These are phyloP conservation scores for Hanleya hanleyi DNA, from an alignment of 2,888 invertebrate genomes.

Conservation along the genomic window DNA sequence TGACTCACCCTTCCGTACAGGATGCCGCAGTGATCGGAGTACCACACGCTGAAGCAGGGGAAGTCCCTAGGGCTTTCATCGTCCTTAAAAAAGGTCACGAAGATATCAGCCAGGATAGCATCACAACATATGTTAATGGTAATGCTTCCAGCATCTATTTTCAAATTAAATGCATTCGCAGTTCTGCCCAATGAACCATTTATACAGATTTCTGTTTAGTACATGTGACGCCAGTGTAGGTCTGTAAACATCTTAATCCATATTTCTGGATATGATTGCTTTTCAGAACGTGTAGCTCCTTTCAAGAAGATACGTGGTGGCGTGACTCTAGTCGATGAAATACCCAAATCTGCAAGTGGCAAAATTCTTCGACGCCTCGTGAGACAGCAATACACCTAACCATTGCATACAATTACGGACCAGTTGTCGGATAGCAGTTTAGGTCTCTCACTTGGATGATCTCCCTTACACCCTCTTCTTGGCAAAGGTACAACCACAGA, in stretches of 20 bases:
- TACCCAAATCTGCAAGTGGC: conserved; percentile 45
- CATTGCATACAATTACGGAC: too few species aligned
- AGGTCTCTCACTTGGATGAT: too few species aligned
- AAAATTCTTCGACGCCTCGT: conserved; percentile 38
- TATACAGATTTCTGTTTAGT: too few species aligned
- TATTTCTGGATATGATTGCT: neutral
- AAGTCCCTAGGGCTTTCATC: conserved; percentile 85
- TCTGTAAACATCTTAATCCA: too few species aligned
- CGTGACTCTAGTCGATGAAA: conserved; percentile 36
- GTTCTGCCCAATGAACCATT: too few species aligned
- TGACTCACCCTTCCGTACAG: conserved; percentile 81
- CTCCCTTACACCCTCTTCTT: too few species aligned
- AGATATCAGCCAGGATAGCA: neutral
- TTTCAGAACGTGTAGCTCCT: conserved; percentile 35
- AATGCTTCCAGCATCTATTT: too few species aligned
- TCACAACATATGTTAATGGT: neutral
- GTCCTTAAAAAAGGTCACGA: conserved; percentile 70
- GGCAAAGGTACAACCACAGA: too few species aligned
- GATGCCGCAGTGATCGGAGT: conserved; percentile 88
- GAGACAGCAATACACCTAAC: neutral
- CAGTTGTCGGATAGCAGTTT: too few species aligned
- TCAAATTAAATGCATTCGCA: too few species aligned
- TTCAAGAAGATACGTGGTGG: conserved; percentile 43
- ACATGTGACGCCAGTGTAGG: too few species aligned
- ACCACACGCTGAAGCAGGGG: conserved; percentile 78